phyloP scores from a whole-genome alignment of 2,113 vertebrate species.

The Drymodes brunneopygia region DNA sequence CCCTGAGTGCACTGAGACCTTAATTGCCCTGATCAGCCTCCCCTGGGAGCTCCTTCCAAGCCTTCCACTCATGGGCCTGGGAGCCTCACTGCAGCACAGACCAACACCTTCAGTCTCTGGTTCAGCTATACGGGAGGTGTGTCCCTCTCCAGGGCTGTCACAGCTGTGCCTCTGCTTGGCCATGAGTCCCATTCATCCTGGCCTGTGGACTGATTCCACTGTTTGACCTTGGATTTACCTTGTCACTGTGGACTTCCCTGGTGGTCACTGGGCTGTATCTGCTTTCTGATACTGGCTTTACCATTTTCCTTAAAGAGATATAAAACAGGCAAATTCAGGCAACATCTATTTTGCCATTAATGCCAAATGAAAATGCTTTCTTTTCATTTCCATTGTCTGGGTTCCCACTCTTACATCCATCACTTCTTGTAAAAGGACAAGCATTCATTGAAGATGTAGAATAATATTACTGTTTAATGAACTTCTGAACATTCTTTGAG shows the following conservation, averaged over 20 bases:
- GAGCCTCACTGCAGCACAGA: background rate
- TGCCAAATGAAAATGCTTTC: background rate
- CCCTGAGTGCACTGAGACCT: background rate
- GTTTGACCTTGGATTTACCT: background rate
- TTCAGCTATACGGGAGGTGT: background rate
- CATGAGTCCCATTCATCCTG: background rate
- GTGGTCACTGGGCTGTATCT: background rate
- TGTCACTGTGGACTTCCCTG: background rate
- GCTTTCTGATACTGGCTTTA: background rate
- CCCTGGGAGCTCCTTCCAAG: background rate
- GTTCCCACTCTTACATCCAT: background rate
- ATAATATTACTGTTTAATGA: background rate
- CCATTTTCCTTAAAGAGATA: background rate
- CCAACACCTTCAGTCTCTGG: background rate
- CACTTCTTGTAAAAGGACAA: background rate
- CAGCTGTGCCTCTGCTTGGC: background rate
- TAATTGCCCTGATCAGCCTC: background rate
- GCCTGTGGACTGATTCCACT: background rate
- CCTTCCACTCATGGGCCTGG: rapidly evolving
- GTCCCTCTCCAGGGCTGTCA: background rate
- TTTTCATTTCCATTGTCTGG: background rate
- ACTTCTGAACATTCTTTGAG: background rate
- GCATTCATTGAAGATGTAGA: background rate
- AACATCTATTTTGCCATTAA: background rate
- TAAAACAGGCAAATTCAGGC: background rate